Evolutionary conservation across 92 coral and sea anemone species (phyloP), one percentile per base, ranked within the genome.

Genomic region (Meandrina meandrites): DNA sequence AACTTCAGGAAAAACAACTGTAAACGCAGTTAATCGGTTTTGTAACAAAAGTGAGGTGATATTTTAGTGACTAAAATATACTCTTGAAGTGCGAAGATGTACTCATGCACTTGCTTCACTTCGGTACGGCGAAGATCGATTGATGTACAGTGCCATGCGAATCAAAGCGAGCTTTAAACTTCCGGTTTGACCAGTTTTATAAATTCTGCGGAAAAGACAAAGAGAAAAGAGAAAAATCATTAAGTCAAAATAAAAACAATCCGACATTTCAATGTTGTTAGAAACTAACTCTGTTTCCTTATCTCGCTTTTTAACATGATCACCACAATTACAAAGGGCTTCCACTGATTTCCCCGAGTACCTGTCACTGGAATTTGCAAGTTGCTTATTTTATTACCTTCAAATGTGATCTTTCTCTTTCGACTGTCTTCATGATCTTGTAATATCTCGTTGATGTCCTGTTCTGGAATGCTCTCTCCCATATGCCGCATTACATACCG

Each of bases 391-490:
- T 32, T 32, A 53, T 64, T 80, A 93, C 99, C 98, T 87, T 96
- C 99, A 87, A 97, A 97, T 34, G 96, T 92, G 58, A 97, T 95
- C 40, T 97, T 97, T 66, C 99, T 78, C 40, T 97, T 97, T 37
- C 90, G 89, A 12, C 99, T 98, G 42, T 97, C 98, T 36, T 91
- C 76, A 17, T 92, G 90, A 79, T 97, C 99, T 78, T 97, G 93
- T 42, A 97, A 88, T 40, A 97, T 97, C 58, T 97, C 99, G 78
- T 96, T 97, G 80, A 97, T 97, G 79, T 95, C 99, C 66, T 97
- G 96, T 85, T 97, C 99, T 72, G 99, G 96, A 83, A 97, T 97
- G 36, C 93, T 92, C 58, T 97, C 99, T 24, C 99, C 99, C 96
- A 97, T 97, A 76, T 97, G 96, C 17, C 99, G 97, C 86, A 97